Base-by-base conservation (phyloP, 2,113 vertebrate genomes). In the Spheniscus mendiculus region DNA sequence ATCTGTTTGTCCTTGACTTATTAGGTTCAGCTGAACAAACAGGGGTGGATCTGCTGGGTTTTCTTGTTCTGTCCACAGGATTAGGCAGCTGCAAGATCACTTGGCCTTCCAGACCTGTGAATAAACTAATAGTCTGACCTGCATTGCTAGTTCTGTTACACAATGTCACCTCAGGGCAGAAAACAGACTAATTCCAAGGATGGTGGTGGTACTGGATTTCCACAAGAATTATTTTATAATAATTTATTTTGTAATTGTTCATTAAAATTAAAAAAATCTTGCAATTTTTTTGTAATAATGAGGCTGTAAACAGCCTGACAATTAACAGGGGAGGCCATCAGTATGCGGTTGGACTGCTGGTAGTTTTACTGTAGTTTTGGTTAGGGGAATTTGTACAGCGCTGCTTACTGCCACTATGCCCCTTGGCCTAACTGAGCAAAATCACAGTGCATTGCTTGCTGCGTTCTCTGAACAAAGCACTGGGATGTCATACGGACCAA, bases 401-500 rank as follows among this genome's bases (percentile, higher is more conserved):
- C 55, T 76, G 38, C 44, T 65, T 52, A n/a, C 15, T 32, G 34
- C 44, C 78, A 6, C 50, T 40, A n/a, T 2, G 8, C 11, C 34
- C 50, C 27, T 17, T 14, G 12, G 56, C 44, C 25, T 29, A 44
- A 71, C 25, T 12, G 36, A 58, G 58, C 42, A 52, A 42, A 79
- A 16, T 7, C 12, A 14, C 23, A 7, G 12, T 4, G 15, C 12
- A 8, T 5, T 19, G 32, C 44, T 52, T 53, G 34, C 65, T 59
- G 79, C 2, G 1, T 27, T n/a, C 65, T 65, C 50, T 34, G 25
- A n/a, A 12, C 50, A 16, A 32, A 26, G 29, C 5, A 17, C 55
- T 0, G 0, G 49, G 50, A 29, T 19, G 11, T 18, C 27, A 25
- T 3, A 34, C 0, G 1, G 50, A 71, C 71, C 50, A 50, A 65